phyloP scores from a whole-genome alignment of 2,888 invertebrate species.

The Conus canariensis region DNA sequence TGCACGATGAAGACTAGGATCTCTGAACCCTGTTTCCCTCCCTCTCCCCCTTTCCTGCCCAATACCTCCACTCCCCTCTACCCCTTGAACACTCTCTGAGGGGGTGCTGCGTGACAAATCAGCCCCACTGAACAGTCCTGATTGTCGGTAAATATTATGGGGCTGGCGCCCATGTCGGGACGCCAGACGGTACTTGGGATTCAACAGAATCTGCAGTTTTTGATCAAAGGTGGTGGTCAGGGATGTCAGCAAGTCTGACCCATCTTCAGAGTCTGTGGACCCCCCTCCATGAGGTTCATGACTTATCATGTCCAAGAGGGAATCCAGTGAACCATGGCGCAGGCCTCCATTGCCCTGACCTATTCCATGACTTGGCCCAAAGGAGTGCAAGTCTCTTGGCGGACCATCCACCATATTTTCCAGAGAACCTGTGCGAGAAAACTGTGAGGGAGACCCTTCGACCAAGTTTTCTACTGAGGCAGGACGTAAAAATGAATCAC shows the following conservation, averaged over 20 bases:
- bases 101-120: conserved; percentile 3
- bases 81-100: neutral
- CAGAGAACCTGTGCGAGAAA: conserved; percentile 62
- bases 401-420: conserved; percentile 62
- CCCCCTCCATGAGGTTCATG: conserved; percentile 63
- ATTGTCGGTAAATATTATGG: neutral
- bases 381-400: conserved; percentile 3
- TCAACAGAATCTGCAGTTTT: conserved; percentile 71
- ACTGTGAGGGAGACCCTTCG: conserved; percentile 57
- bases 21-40: conserved; percentile 57
- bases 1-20: conserved; percentile 72
- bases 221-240: conserved; percentile 75
- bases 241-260: conserved; percentile 71
- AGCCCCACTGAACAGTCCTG: neutral
- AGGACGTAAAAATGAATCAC: conserved; percentile 46
- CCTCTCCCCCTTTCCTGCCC: neutral
- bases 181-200: conserved; percentile 66
- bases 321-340: conserved; percentile 82
- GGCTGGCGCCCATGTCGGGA: conserved; percentile 28
- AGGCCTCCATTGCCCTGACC: conserved; percentile 53
- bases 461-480: conserved; percentile 41
- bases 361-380: conserved; percentile 49
- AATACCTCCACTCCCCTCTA: neutral
- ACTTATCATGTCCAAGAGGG: conserved; percentile 80
- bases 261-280: conserved; percentile 73